Evolutionary conservation across 1,140 invertebrate genomes (phyloP), one percentile per base, ranked within the genome.

Genomic region (Patella vulgata): DNA sequence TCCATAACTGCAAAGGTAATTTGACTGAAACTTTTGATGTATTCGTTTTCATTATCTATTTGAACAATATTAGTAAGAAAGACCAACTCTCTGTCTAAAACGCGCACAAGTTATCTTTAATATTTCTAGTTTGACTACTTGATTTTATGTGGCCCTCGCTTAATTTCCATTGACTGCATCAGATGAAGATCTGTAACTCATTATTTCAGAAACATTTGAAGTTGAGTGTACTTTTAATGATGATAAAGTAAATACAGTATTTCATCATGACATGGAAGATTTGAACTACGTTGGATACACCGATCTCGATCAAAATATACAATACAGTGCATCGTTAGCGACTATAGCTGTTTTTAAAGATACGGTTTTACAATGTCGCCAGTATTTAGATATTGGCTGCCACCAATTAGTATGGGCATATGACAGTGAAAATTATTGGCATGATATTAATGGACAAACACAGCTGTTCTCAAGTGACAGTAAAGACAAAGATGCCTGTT

Each of bases 151-250:
- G n/a, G n/a, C n/a, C n/a, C n/a, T n/a, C n/a, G n/a, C n/a, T n/a
- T n/a, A n/a, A n/a, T n/a, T n/a, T n/a, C n/a, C n/a, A n/a, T n/a
- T n/a, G n/a, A n/a, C n/a, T n/a, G n/a, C n/a, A n/a, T n/a, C n/a
- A n/a, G n/a, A n/a, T n/a, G n/a, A n/a, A n/a, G n/a, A n/a, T n/a
- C n/a, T n/a, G n/a, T n/a, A n/a, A n/a, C n/a, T 36, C 33, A 36
- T 36, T 36, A 36, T 36, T 36, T 8, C 21, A 48, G 46, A 28
- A 14, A 48, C 46, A 21, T n/a, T 48, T 4, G 21, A 23, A 1
- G 46, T 48, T 17, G 46, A n/a, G 23, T 48, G 46, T 48, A 21
- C 25, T 21, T 48, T 48, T 28, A 23, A 48, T 12, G 3, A 48
- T 28, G n/a, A 48, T 28, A 48, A 11, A 23, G 23, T 48, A 14